Base-by-base conservation (phyloP, 2,797 vertebrate genomes). In the Squalus acanthias region DNA sequence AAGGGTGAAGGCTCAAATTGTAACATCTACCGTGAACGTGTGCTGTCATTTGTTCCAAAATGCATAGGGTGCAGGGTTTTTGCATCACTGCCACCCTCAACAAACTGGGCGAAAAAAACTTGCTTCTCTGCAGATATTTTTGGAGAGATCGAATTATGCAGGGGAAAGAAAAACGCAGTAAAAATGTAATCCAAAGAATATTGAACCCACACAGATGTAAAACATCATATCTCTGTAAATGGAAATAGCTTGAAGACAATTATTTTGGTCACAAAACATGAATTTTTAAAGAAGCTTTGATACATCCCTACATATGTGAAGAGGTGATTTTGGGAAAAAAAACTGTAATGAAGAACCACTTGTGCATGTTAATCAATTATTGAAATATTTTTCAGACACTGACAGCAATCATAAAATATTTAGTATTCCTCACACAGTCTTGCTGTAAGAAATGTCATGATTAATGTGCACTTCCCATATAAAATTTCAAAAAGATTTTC, bases 301-400 rank as follows among this genome's bases (percentile, higher is more conserved):
- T 74, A 53, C 70, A 95, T 76, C 50, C 13, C 67, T 70, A 95
- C 20, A n/a, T 33, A 53, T 53, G 94, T n/a, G 50, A 95, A 95
- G 70, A 57, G 70, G 29, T 95, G 60, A 33, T 50, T 95, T 95
- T 60, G 70, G 39, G 39, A 39, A 39, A 95, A 72, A 50, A 76
- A 95, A 33, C 6, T 53, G 70, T 76, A 76, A 95, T 70, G 94
- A 95, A 95, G 94, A 92, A n/a, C 57, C 70, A 95, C 70, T 72
- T 74, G 50, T 95, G 39, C 24, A 50, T 70, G 93, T 69, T 95
- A 33, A 95, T 95, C 65, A 95, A 95, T 95, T 95, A 95, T 95
- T 70, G 46, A 95, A 46, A 95, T 50, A 70, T 95, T 95, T 63
- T 95, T 95, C 67, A 95, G 50, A 57, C 94, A 33, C 94, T 60